These are phyloP conservation scores for Drosophila peninsularis DNA, from an alignment of 2,888 invertebrate species.

Conservation along the genomic window DNA sequence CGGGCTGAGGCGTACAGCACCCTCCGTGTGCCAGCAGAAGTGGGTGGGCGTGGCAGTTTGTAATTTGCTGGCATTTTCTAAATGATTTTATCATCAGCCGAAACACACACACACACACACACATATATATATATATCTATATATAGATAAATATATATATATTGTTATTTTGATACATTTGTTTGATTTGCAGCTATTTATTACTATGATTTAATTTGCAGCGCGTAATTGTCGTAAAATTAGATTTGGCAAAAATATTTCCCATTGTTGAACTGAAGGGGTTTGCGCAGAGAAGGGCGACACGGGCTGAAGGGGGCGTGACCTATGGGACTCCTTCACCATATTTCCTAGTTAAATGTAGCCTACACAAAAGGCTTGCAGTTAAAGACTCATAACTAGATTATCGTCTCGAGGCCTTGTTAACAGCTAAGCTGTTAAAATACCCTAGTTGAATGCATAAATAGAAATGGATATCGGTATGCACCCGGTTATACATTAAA, in stretches of 20 bases:
- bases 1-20: background rate
- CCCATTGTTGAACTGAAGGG: constrained; percentile 17
- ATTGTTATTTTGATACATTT: constrained; percentile 74
- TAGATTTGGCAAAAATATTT: constrained; percentile 44
- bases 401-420: background rate
- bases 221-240: constrained; percentile 63
- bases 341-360: constrained; percentile 34
- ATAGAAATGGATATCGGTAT: background rate
- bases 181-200: constrained; percentile 56
- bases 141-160: constrained; percentile 5
- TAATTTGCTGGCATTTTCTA: constrained; percentile 76
- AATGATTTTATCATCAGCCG: constrained; percentile 63
- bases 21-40: background rate
- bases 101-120: constrained; percentile 4
- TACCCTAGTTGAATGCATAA: background rate
- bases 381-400: background rate
- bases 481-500: background rate
- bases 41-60: constrained; percentile 46
- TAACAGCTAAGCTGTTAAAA: background rate
- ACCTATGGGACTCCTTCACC: background rate
- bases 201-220: constrained; percentile 62
- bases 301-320: background rate
- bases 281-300: constrained; percentile 13
- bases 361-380: background rate
- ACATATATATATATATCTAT: background rate